phyloP scores from a whole-genome alignment of 1,140 invertebrate genomes.

The Diuraphis noxia region DNA sequence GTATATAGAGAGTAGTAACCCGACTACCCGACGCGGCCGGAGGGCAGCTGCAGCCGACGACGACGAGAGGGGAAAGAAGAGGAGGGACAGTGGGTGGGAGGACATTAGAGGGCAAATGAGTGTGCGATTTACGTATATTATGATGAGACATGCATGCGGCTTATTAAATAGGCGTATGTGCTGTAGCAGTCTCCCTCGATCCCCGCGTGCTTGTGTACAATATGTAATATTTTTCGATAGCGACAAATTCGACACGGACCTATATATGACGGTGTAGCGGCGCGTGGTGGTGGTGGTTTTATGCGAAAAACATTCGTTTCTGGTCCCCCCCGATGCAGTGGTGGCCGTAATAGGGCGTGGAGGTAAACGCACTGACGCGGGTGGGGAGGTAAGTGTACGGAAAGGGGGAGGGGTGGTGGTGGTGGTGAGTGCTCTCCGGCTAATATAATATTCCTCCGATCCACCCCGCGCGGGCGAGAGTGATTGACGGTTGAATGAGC shows the following conservation, averaged over 20 bases:
- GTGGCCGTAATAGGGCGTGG: neutral
- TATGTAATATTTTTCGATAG: conserved; percentile 42
- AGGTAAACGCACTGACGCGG: neutral
- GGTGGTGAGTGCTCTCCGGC: conserved; percentile 42
- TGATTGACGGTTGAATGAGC: conserved; percentile 53
- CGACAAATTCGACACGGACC: conserved; percentile 51
- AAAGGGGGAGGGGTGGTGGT: no score
- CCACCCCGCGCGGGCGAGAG: neutral
- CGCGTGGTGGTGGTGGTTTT: neutral
- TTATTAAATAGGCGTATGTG: conserved; percentile 49
- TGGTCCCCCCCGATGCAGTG: neutral
- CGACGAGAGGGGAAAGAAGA: neutral
- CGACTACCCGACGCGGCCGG: neutral
- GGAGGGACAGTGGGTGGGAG: neutral
- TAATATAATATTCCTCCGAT: conserved; percentile 41
- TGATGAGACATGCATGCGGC: conserved; percentile 18
- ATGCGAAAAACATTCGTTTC: conserved; percentile 51
- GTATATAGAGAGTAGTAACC: neutral
- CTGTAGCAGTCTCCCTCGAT: neutral
- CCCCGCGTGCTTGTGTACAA: neutral
- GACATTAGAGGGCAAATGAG: conserved; percentile 49
- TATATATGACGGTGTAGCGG: neutral
- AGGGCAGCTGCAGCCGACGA: neutral
- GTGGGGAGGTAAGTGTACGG: neutral
- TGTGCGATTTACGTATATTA: conserved; percentile 12